Conservation (phyloP, 1,140 invertebrate genomes). For the Triops cancriformis region DNA sequence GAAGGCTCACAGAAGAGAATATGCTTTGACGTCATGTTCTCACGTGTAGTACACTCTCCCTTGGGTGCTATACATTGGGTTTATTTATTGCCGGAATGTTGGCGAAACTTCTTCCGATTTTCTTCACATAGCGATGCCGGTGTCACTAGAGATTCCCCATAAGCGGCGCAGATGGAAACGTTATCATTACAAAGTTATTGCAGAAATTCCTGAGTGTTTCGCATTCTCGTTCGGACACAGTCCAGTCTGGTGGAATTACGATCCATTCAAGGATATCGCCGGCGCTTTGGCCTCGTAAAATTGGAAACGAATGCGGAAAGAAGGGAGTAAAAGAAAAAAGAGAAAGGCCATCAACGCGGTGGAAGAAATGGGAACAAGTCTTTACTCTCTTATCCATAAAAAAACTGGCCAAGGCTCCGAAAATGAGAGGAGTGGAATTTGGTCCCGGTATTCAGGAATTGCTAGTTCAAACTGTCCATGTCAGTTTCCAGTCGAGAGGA, state of each 20-base stretch:
- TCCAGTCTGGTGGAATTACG: background rate
- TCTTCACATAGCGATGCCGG: too few species aligned
- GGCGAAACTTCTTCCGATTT: too few species aligned
- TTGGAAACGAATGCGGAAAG: slow-evolving; percentile 2
- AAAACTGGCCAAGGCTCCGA: background rate
- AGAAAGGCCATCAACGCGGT: background rate
- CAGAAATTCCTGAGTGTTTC: background rate
- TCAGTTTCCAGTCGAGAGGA: background rate
- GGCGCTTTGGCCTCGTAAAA: background rate
- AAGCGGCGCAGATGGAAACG: background rate
- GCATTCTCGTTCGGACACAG: background rate
- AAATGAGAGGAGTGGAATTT: background rate
- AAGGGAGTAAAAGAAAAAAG: background rate
- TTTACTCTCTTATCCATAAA: background rate
- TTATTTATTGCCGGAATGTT: too few species aligned
- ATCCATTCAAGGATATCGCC: background rate
- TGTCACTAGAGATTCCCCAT: too few species aligned
- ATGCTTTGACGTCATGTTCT: too few species aligned
- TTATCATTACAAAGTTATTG: background rate
- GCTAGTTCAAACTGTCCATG: background rate
- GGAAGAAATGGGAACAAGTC: background rate
- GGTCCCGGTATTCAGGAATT: background rate
- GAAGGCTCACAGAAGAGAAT: too few species aligned
- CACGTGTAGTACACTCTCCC: too few species aligned
- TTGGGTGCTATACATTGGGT: too few species aligned